Evolutionary conservation across 2,797 vertebrate genomes (phyloP).

Genomic region (Syngnathus rostellatus): DNA sequence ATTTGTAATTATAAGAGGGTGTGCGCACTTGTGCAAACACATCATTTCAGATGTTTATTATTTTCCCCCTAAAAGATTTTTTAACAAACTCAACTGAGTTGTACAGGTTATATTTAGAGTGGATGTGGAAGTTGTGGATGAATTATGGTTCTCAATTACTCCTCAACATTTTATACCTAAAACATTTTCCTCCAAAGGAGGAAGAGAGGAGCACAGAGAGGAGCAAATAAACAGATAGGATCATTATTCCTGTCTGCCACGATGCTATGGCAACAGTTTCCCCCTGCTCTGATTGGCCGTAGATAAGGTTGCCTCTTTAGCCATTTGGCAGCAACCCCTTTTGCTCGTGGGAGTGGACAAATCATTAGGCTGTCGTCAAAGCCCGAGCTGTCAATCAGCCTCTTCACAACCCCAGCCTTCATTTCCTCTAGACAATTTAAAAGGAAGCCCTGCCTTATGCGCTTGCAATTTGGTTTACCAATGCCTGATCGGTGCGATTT

Average conservation of each 20-base stretch:
- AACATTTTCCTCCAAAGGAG: constrained; percentile 42
- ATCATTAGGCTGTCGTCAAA: constrained; percentile 45
- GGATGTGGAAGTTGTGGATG: too few species aligned
- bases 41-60: too few species aligned
- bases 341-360: constrained; percentile 35
- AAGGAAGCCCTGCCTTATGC: background rate
- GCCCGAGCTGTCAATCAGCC: constrained; percentile 32
- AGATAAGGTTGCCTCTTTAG: constrained; percentile 54
- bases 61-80: too few species aligned
- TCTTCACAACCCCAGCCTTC: constrained; percentile 20
- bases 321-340: constrained; percentile 21
- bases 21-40: too few species aligned
- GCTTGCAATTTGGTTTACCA: background rate
- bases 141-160: too few species aligned
- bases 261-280: constrained; percentile 66
- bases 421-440: constrained; percentile 22
- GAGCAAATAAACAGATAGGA: constrained; percentile 59
- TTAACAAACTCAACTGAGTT: too few species aligned
- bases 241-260: constrained; percentile 62
- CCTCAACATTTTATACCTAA: constrained; percentile 51
- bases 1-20: too few species aligned
- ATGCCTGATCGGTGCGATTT: background rate
- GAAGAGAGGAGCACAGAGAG: constrained; percentile 26
- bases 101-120: too few species aligned
- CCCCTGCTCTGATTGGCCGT: constrained; percentile 57